A percentile compares a stretch with the other conserved stretches of the same genome.
phyloP scores from a whole-genome alignment of 2,797 vertebrate species.

The Falco concolor region DNA sequence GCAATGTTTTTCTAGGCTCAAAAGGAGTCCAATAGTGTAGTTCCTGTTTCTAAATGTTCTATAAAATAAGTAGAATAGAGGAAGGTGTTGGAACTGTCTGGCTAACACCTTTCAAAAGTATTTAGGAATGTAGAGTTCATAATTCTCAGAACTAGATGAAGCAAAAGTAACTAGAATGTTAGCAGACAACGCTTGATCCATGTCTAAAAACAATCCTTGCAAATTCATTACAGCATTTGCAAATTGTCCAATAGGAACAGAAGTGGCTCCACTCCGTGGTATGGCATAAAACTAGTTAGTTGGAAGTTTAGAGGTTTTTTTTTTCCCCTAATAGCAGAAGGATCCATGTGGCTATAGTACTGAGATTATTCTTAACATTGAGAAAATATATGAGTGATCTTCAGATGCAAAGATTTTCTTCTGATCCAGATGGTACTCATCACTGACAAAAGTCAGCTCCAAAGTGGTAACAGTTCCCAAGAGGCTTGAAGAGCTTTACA shows the following conservation, averaged over 20 bases:
- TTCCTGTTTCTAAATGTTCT: not conserved
- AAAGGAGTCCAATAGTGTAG: not conserved
- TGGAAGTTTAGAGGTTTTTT: not conserved
- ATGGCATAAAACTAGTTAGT: not conserved
- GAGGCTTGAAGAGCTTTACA: not conserved
- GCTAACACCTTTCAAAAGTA: not conserved
- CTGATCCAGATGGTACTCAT: not conserved
- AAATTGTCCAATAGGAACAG: not conserved
- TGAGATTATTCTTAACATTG: not conserved
- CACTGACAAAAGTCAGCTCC: not conserved
- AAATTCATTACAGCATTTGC: not conserved
- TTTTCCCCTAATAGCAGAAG: not conserved
- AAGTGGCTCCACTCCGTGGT: not conserved
- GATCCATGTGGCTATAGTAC: not conserved
- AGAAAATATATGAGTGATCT: not conserved
- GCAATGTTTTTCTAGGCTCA: not conserved
- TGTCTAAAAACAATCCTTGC: not conserved
- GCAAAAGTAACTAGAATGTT: not conserved
- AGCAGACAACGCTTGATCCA: not conserved
- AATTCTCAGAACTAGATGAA: not conserved
- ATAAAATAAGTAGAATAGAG: not conserved
- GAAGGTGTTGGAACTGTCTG: not conserved
- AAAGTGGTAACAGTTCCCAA: not conserved
- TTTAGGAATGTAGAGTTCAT: not conserved
- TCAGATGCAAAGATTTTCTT: not conserved